Evolutionary conservation across 2,888 invertebrate species (phyloP).

Genomic region (Catocala fraxini): DNA sequence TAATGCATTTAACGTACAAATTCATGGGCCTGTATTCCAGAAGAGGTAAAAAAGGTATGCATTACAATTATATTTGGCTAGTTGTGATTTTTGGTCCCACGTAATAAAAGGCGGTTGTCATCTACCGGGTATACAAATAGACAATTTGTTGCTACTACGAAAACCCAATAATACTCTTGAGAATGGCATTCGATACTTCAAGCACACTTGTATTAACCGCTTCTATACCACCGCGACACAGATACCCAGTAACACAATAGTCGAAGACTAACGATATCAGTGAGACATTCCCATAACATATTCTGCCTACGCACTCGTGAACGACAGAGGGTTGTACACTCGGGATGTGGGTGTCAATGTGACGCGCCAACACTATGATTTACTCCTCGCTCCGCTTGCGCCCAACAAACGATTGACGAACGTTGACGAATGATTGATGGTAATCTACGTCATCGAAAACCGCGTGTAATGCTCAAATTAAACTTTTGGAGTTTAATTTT

Average conservation of each 20-base stretch:
- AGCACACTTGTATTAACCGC: not conserved
- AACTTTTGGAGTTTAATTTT: slow-evolving; percentile 62
- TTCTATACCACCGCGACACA: no score
- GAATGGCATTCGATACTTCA: not conserved
- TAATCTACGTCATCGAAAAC: slow-evolving; percentile 76
- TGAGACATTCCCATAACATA: not conserved
- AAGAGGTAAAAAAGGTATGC: no score
- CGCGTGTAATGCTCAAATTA: slow-evolving; percentile 73
- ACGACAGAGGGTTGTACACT: slow-evolving; percentile 9
- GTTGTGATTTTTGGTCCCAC: no score
- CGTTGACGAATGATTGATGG: slow-evolving; percentile 55
- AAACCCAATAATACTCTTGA: no score
- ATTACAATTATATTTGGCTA: no score
- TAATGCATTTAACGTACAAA: no score
- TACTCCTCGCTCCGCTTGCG: slow-evolving; percentile 82
- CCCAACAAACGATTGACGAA: slow-evolving; percentile 78
- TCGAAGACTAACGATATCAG: not conserved
- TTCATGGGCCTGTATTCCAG: no score
- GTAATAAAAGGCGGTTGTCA: no score
- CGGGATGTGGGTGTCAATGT: slow-evolving; percentile 81
- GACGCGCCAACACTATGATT: slow-evolving; percentile 84
- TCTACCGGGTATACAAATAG: no score
- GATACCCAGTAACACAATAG: no score
- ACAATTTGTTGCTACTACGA: no score
- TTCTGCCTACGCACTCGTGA: slow-evolving; percentile 28